These are phyloP conservation scores for Lordiphosa clarofinis DNA, from an alignment of 1,140 invertebrate species.

Conservation along the genomic window DNA sequence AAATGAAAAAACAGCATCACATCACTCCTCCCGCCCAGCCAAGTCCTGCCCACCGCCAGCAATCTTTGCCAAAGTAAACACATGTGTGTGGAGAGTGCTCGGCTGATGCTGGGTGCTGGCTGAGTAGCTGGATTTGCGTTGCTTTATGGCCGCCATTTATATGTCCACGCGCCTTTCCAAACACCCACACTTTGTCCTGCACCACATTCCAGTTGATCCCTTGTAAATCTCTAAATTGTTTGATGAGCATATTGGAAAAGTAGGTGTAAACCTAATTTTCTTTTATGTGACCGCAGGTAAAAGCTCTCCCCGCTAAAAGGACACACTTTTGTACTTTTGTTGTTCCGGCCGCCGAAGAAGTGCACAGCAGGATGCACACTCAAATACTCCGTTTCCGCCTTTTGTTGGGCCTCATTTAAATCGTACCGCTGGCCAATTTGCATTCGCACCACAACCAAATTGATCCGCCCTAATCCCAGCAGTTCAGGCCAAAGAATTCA, in stretches of 20 bases:
- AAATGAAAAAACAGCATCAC: constrained; percentile 39
- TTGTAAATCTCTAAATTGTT: constrained; percentile 77
- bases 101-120: too few relatives aligned
- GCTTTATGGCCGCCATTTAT: constrained; percentile 1
- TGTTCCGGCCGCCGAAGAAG: constrained; percentile 13
- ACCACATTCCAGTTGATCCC: constrained; percentile 62
- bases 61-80: constrained; percentile 54
- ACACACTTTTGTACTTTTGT: constrained; percentile 16
- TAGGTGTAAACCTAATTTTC: constrained; percentile 77
- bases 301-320: constrained; percentile 48
- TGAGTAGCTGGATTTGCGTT: too few relatives aligned
- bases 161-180: constrained; percentile 49
- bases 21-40: background rate
- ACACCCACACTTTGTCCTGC: constrained; percentile 25
- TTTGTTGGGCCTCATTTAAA: constrained; percentile 75
- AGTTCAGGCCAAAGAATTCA: constrained; percentile 1
- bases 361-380: constrained; percentile 52
- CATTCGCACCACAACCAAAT: constrained; percentile 76
- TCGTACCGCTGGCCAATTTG: constrained; percentile 76
- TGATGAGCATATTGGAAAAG: constrained; percentile 69
- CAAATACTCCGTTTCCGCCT: constrained; percentile 31
- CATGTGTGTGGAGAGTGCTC: constrained; percentile 21
- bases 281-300: constrained; percentile 45
- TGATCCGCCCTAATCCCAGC: constrained; percentile 74
- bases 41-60: background rate